Base-by-base conservation (phyloP, 1,140 invertebrate genomes). In the Ruditapes philippinarum region DNA sequence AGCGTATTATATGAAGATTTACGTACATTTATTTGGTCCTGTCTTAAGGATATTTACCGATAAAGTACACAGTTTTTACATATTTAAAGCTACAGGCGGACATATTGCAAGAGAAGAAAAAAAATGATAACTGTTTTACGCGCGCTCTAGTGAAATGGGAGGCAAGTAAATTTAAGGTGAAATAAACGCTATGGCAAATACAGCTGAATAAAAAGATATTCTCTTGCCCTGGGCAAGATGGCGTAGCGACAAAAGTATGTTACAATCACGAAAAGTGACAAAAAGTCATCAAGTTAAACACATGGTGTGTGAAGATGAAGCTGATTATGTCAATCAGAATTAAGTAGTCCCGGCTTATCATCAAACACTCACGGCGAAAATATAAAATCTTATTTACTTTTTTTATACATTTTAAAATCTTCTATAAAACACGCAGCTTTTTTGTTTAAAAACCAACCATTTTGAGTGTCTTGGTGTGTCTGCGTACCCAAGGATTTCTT, bases 271-370 rank as follows among this genome's bases (percentile, higher is more conserved):
- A 70, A 84, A 65, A 76, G 49, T 86, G 70, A 78, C 73, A 86
- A 78, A 81, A 60, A 86, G 51, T 78, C 84, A 76, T 40, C 84
- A 57, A 70, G 49, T 19, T 38, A 65, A 78, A 60, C 84, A 86
- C 70, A 31, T 62, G 33, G 68, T 54, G 84, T 86, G 84, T 86
- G 73, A 86, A 86, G 84, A 86, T 86, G 7, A 19, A 19, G 19
- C 25, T 25, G 84, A 86, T 86, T 51, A 60, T 78, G 84, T 86
- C 84, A 86, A 40, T 86, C 84, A 78, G 51, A 42, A 74, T 86
- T 70, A 86, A 86, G 33, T 49, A 51, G 25, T 40, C 54, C 31
- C 19, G 14, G 79, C 57, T 81, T 81, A 81, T 81, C 79, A 81
- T 38, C 36, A 17, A 12, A 33, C 57, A 31, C 36, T 57, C 57